Evolutionary conservation across 1,140 invertebrate genomes (phyloP).

Genomic region (Psix sp.): DNA sequence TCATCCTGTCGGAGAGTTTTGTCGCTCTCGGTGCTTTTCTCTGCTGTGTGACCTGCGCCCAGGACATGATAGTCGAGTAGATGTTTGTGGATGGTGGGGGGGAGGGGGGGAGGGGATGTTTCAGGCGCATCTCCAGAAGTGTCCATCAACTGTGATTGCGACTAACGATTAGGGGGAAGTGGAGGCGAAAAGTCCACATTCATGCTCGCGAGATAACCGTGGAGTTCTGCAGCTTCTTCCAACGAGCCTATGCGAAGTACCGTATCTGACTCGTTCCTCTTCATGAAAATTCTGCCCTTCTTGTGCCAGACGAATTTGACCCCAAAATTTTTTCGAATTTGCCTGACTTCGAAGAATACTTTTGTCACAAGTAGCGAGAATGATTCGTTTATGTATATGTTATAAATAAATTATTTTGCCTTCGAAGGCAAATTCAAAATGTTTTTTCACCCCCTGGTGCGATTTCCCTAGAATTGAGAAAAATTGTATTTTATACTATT

Average conservation of each 20-base stretch:
- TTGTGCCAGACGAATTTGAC: constrained; percentile 7
- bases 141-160: neutral
- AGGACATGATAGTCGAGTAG: neutral
- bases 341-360: neutral
- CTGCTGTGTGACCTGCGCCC: neutral
- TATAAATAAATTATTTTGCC: no score
- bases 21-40: neutral
- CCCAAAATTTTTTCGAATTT: neutral
- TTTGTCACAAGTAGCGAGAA: neutral
- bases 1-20: neutral
- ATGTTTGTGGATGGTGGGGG: no score
- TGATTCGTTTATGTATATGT: constrained; percentile 3
- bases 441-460: no score
- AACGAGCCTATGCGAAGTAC: neutral
- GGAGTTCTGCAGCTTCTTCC: neutral
- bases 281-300: constrained; percentile 1
- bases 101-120: no score
- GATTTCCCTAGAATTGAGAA: no score
- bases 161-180: neutral
- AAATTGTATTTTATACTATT: no score
- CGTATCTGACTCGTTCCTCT: neutral
- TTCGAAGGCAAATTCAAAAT: no score
- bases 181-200: no score
- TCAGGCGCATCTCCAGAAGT: no score
- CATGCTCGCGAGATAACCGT: no score